A percentile compares a stretch with the other conserved stretches of the same genome.
These are phyloP conservation scores for Anneissia japonica DNA, from an alignment of 35 echinoderm and acorn worm genomes.

Conservation along the genomic window DNA sequence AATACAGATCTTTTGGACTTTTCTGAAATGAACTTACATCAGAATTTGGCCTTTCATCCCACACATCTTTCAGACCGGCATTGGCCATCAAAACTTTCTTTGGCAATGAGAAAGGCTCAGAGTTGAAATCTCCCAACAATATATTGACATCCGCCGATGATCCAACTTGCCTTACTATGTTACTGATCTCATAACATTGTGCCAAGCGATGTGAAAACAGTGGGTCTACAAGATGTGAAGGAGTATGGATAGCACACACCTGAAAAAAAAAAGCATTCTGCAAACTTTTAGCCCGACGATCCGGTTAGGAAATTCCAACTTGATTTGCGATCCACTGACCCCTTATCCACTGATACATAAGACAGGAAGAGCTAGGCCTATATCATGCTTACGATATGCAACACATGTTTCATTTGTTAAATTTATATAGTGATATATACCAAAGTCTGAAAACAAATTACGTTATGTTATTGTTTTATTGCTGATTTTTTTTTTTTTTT, in stretches of 20 bases:
- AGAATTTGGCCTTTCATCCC: slow-evolving; percentile 42
- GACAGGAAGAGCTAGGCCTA: too few species aligned
- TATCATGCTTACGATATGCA: too few species aligned
- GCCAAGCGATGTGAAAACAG: slow-evolving; percentile 25
- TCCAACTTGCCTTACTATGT: slow-evolving; percentile 19
- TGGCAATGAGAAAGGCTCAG: slow-evolving; percentile 26
- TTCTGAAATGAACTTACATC: slow-evolving; percentile 9
- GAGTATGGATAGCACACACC: slow-evolving; percentile 40
- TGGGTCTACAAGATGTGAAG: slow-evolving; percentile 11
- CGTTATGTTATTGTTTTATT: too few species aligned
- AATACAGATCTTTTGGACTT: too few species aligned
- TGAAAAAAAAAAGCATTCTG: neutral
- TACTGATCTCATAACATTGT: slow-evolving; percentile 33
- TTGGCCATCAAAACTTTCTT: slow-evolving; percentile 36
- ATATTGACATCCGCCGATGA: slow-evolving; percentile 16
- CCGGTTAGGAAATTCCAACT: too few species aligned
- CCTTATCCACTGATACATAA: too few species aligned
- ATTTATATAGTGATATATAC: too few species aligned
- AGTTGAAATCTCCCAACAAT: slow-evolving; percentile 40
- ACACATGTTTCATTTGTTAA: too few species aligned
- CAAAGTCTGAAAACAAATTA: too few species aligned
- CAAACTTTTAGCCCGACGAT: too few species aligned
- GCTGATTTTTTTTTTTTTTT: too few species aligned
- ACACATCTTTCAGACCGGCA: slow-evolving; percentile 4
- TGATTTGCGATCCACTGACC: too few species aligned